Evolutionary conservation across 2,888 invertebrate species (phyloP).

Genomic region (Drosophila nr. perissopoda): DNA sequence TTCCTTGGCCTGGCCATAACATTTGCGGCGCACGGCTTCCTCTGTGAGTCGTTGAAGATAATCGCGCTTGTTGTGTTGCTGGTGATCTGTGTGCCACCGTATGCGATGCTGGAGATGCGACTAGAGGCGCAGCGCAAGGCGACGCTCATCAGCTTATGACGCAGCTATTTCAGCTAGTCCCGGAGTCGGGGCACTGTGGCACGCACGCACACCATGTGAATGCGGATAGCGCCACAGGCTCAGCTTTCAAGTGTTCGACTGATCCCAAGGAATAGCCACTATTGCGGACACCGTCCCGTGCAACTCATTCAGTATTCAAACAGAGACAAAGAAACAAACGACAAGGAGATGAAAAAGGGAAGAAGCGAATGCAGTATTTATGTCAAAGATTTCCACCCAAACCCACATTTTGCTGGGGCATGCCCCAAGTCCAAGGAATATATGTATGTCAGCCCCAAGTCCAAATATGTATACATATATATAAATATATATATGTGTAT

Average conservation of each 20-base stretch:
- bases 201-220: constrained; percentile 84
- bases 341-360: neutral
- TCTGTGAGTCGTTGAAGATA: constrained; percentile 86
- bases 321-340: neutral
- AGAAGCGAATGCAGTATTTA: constrained; percentile 25
- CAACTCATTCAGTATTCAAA: constrained; percentile 29
- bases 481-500: constrained; percentile 7
- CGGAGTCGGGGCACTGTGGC: constrained; percentile 74
- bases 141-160: constrained; percentile 84
- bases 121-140: constrained; percentile 84
- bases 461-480: constrained; percentile 35
- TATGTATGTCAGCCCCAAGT: constrained; percentile 37
- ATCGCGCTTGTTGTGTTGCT: constrained; percentile 83
- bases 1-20: constrained; percentile 88
- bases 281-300: constrained; percentile 1
- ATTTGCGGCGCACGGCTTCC: constrained; percentile 87
- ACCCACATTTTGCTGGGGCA: neutral
- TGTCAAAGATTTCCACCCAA: constrained; percentile 25
- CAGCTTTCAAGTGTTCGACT: constrained; percentile 5
- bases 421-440: constrained; percentile 23
- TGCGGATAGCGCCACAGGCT: constrained; percentile 14
- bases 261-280: constrained; percentile 9
- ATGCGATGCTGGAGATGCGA: constrained; percentile 84
- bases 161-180: constrained; percentile 84
- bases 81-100: constrained; percentile 84